Base-by-base conservation (phyloP, 2,888 invertebrate genomes). In the Lasioglossum malachurum region DNA sequence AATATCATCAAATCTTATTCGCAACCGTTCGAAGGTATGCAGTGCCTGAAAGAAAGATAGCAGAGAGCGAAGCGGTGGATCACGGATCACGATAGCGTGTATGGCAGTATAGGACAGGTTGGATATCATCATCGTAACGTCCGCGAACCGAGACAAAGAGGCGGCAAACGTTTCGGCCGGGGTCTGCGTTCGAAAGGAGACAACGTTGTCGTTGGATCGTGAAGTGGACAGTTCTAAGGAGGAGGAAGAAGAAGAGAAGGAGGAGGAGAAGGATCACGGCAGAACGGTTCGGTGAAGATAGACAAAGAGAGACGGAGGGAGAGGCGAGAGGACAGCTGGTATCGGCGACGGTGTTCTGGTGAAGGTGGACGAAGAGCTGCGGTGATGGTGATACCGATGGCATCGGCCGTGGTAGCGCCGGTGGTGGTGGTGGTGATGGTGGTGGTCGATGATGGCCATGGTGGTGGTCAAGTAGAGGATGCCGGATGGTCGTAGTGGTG, bases 321-420 rank as follows among this genome's bases (percentile, higher is more conserved):
- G 64, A 69, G 72, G 57, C 53, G 78, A 69, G 75, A 64, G 81
- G 91, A 87, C 84, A 90, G 87, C 88, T 88, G 88, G 87, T 75
- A 60, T 78, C 75, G 88, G 38, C 60, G 88, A 85, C 79, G 83
- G 76, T 82, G 88, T 88, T 83, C 60, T 60, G 83, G 87, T 72
- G 83, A 84, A 80, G 71, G 86, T 80, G 86, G 72, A 87, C 86
- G 86, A 60, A 75, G 84, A 53, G 53, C 74, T 57, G 82, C 79
- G 92, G 84, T 73, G 90, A 85, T 89, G 89, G 95, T 87, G 96
- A 96, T 93, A 94, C 95, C 89, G 95, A 95, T 82, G 95, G 94
- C 91, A 94, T 91, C 93, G 96, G 87, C 91, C 95, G 96, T 69
- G 89, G 86, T 88, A 94, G 95, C 86, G 86, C 73, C 19, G 94